Base-by-base conservation (phyloP, 2,888 invertebrate genomes). In the Dicranocentrus wangi region DNA sequence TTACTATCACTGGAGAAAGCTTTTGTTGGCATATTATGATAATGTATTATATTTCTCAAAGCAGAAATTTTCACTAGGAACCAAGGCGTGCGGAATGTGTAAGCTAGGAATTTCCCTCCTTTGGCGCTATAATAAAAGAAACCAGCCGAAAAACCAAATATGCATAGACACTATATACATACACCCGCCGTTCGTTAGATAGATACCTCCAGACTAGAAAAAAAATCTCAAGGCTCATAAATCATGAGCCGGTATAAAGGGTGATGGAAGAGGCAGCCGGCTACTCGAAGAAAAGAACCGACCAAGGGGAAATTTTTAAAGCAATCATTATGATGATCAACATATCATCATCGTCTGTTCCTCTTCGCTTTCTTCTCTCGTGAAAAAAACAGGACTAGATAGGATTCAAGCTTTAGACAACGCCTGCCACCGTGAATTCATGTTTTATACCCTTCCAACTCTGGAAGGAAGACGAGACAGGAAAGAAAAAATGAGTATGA, bases 251-350 rank as follows among this genome's bases (percentile, higher is more conserved):
- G 80, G 79, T 71, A 60, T 75, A 73, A 72, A 78, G 60, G 55
- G 27, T 66, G 61, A 71, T 72, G 77, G 73, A 81, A 63, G 69
- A 73, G 73, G 43, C 61, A 66, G 43, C 81, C 80, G 79, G 71
- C 76, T 72, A 73, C 65, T 71, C 58, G 69, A 76, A 84, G 83
- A 85, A 86, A 86, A 65, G 85, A 85, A 73, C 58, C 83, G 82
- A 82, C 84, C 85, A 85, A 81, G 85, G 79, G 84, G 85, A 84
- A 86, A 82, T 77, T 81, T 81, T 84, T 83, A 80, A 83, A 70
- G 81, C 69, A 80, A 79, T 79, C 68, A 80, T 80, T 72, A 80
- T 55, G 72, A 80, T 80, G 80, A 80, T 72, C 72, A 77, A 70
- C 61, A 53, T 53, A 77, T 53, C 77, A 60, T 69, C 69, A 72